Evolutionary conservation across 2,888 invertebrate species (phyloP), one percentile per base, ranked within the genome.

Genomic region (Cheilosia impressa): DNA sequence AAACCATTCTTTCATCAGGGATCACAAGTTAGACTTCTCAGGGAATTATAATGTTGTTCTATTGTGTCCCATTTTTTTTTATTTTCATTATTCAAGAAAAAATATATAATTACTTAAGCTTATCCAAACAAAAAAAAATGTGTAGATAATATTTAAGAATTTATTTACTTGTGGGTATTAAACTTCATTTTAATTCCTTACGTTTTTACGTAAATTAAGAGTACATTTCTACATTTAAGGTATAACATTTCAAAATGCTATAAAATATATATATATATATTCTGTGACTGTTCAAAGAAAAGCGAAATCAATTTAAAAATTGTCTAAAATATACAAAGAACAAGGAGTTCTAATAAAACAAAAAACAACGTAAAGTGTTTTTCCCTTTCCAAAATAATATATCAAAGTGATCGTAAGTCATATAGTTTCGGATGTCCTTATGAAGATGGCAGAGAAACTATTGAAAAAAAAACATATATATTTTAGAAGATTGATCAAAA

Each of bases 21-120:
- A 79, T 71, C 85, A 81, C 85, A 85, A 77, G 85, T 85, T 85
- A 81, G 80, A 76, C 45, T 13, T 68, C 85, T 85, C 85, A 85
- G 85, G 85, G 50, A 71, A 69, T 62, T 79, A 58, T 27, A 55
- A 65, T 55, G 66, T 78, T 83, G 68, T 63, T 43, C 34, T 73
- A 58, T 68, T 62, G 65, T 82, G 31, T 80, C 27, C 2, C 19
- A n/a, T 38, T 53, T 17, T 19, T 31, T 65, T 68, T 71, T 41
- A 9, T 63, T 31, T 31, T 60, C 38, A 7, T 62, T 58, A 17
- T 65, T 73, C n/a, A 45, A 34, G 2, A 50, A 50, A 9, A 10
- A 50, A 15, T 2, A 19, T 27, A 34, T 7, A 45, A 31, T 9
- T 62, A 60, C 55, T 19, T 47, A 24, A 22, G 22, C 41, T 45